A percentile compares a stretch with the other conserved stretches of the same genome.
phyloP scores from a whole-genome alignment of 2,888 invertebrate species.

The Ellobium chinense region DNA sequence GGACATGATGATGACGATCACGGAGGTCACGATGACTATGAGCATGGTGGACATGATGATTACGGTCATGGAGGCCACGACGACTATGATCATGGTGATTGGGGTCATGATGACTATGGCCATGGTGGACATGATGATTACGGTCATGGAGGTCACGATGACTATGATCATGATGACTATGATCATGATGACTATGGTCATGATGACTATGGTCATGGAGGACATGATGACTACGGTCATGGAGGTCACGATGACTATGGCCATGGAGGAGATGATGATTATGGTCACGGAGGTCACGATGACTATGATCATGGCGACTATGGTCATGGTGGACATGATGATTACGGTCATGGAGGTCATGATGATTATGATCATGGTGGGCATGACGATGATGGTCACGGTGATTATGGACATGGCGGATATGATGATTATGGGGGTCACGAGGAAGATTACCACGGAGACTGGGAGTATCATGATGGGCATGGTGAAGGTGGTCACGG shows the following conservation, averaged over 20 bases:
- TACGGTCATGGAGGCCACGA: not conserved
- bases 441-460: not conserved
- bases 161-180: not conserved
- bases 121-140: not conserved
- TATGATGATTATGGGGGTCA: not conserved
- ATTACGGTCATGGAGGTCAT: not conserved
- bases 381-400: not conserved
- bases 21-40: not conserved
- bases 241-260: not conserved
- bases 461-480: not conserved
- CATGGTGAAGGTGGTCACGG: not conserved
- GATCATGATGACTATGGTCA: not conserved
- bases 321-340: not conserved
- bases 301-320: not conserved
- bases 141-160: not conserved
- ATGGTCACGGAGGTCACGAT: not conserved
- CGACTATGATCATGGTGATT: not conserved
- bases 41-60: not conserved
- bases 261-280: not conserved
- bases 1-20: not conserved
- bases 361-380: not conserved
- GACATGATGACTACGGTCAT: too few relatives aligned
- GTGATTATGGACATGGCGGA: not conserved
- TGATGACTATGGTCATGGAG: not conserved
- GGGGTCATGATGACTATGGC: not conserved